Evolutionary conservation across 2,113 vertebrate genomes (phyloP), one percentile per base, ranked within the genome.

Genomic region (Fulica atra): DNA sequence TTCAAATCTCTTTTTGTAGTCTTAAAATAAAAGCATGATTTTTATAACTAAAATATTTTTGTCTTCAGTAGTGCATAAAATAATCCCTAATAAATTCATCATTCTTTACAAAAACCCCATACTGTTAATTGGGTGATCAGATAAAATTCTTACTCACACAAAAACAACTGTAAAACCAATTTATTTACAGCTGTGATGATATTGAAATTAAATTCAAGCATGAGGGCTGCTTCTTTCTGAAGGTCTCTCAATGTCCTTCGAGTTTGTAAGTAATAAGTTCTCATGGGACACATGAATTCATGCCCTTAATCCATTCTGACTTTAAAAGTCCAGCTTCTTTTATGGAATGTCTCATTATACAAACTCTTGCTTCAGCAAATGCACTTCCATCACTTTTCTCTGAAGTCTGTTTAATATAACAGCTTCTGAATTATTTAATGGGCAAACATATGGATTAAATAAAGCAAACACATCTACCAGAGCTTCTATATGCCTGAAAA

Each of bases 361-460:
- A 69, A 92, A 38, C n/a, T 95, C 78, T 92, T 94, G 93, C 84
- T 96, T 84, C 88, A 93, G 90, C 88, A 96, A 94, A 96, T 94
- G 93, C 68, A 94, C 86, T 97, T 76, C 86, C 88, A 92, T 88
- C 94, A 83, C 59, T 95, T 95, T 88, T 86, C 90, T 96, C 92
- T 95, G 90, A 95, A 93, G 83, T 91, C 88, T 95, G 86, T 87
- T 96, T 96, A 97, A 94, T 96, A 84, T 79, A 94, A 91, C 82
- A 60, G 81, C 90, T 86, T 72, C 81, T 97, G 92, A 95, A 97
- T 95, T 94, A 97, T 97, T 96, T 96, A 97, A 92, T 92, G 86
- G 50, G 57, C 96, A 96, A 96, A 97, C 83, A 94, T 94, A 86
- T 87, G 92, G 88, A 93, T 95, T 94, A 93, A 96, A 93, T 79